Evolutionary conservation across 2,797 vertebrate species (phyloP).

Genomic region (Helarctos malayanus): DNA sequence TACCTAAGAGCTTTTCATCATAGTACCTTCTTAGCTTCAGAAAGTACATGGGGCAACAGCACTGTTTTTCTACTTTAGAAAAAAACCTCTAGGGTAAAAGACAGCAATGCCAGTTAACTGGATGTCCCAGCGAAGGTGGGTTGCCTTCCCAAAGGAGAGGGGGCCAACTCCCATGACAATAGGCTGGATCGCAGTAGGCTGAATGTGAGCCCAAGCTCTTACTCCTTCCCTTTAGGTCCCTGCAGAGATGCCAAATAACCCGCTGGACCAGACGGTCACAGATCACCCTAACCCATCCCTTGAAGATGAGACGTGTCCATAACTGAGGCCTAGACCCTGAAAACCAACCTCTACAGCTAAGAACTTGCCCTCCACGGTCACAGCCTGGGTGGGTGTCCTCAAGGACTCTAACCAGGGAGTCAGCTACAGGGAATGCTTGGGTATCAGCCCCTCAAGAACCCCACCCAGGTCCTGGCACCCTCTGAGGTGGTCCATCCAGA

Average conservation of each 20-base stretch:
- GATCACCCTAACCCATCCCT: not conserved
- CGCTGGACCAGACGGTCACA: not conserved
- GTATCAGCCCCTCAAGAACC: not conserved
- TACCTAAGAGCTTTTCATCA: not conserved
- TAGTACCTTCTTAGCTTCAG: not conserved
- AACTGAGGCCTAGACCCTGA: not conserved
- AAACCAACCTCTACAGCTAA: not conserved
- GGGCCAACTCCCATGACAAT: not conserved
- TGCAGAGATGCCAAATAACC: conserved; percentile 20
- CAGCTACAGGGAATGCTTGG: not conserved
- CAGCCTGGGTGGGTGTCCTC: not conserved
- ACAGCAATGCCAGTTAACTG: not conserved
- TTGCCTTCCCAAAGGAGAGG: not conserved
- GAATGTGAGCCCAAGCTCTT: not conserved
- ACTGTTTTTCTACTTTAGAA: not conserved
- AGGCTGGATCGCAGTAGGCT: not conserved
- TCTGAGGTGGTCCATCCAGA: not conserved
- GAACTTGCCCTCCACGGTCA: not conserved
- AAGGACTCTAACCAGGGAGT: not conserved
- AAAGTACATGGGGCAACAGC: not conserved
- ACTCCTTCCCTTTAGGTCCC: not conserved
- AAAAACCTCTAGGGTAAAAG: not conserved
- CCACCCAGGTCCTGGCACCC: not conserved
- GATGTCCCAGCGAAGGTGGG: not conserved
- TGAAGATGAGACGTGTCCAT: not conserved